These are phyloP conservation scores for Branchipolynoe longqiensis DNA, from an alignment of 2,888 invertebrate genomes.

Conservation along the genomic window DNA sequence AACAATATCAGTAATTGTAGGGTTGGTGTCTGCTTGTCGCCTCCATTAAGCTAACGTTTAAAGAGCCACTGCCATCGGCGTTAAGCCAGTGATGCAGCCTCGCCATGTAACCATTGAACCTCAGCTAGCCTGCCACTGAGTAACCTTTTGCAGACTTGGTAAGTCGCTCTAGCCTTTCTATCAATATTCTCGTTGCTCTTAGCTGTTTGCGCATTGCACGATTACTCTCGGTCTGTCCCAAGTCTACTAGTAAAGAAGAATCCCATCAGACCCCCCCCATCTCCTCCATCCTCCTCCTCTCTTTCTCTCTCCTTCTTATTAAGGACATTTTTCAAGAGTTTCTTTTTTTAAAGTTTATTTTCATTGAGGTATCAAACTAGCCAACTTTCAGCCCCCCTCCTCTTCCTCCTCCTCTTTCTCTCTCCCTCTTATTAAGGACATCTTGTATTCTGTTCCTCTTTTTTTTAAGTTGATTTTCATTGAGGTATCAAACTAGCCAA, in stretches of 20 bases:
- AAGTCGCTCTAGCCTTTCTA: conserved; percentile 41
- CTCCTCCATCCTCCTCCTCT: too few relatives aligned
- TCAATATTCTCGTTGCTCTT: conserved; percentile 35
- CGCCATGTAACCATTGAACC: conserved; percentile 8
- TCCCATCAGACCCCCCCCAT: too few relatives aligned
- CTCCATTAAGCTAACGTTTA: too few relatives aligned
- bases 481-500: conserved; percentile 1
- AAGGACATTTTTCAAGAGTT: not conserved
- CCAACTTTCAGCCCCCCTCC: conserved; percentile 12
- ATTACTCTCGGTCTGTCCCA: conserved; percentile 24
- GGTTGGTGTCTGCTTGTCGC: too few relatives aligned
- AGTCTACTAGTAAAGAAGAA: conserved; percentile 40
- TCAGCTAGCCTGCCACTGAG: not conserved
- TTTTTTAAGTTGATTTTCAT: not conserved
- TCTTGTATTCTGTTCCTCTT: not conserved
- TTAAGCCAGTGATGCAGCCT: not conserved
- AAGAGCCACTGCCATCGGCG: too few relatives aligned
- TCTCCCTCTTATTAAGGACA: conserved; percentile 2
- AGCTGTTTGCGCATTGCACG: conserved; percentile 33
- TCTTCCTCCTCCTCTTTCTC: too few relatives aligned
- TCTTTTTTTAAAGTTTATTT: not conserved
- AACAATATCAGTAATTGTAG: too few relatives aligned
- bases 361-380: not conserved
- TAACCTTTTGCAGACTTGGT: conserved; percentile 38
- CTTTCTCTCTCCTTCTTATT: conserved; percentile 10